A percentile compares a stretch with the other conserved stretches of the same genome.
Evolutionary conservation across 2,113 vertebrate species (phyloP).

Genomic region (Nothobranchius kuhntae): DNA sequence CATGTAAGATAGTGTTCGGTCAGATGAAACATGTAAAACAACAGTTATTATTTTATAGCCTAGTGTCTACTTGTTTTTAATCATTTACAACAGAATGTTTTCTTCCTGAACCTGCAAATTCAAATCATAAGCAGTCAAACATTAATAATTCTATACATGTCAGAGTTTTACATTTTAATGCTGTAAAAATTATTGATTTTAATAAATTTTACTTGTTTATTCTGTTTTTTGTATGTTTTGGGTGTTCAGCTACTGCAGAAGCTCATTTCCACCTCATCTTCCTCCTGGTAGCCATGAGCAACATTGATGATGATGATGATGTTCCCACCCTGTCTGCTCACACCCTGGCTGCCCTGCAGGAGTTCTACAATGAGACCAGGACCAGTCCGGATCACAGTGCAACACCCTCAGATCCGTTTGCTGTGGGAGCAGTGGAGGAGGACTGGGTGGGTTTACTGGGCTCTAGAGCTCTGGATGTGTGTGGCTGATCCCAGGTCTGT

Average conservation of each 20-base stretch:
- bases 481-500: too few species aligned
- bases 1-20: too few species aligned
- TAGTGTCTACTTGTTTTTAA: too few species aligned
- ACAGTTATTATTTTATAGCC: too few species aligned
- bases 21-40: too few species aligned
- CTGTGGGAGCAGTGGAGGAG: constrained; percentile 86
- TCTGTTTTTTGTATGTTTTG: not conserved
- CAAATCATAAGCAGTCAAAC: too few species aligned
- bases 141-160: too few species aligned
- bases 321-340: constrained; percentile 85
- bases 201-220: not conserved
- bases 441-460: constrained; percentile 86
- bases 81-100: too few species aligned
- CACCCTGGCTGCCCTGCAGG: constrained; percentile 87
- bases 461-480: not conserved
- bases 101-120: too few species aligned
- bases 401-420: constrained; percentile 67
- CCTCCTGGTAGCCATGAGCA: constrained; percentile 76
- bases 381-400: constrained; percentile 25
- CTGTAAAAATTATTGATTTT: too few species aligned
- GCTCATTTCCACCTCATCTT: too few species aligned
- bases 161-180: too few species aligned
- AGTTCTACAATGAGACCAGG: constrained; percentile 87
- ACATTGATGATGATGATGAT: constrained; percentile 82
- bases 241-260: not conserved